A percentile compares a stretch with the other conserved stretches of the same genome.
These are phyloP conservation scores for Phataginus tetradactyla DNA, from an alignment of 2,797 vertebrate species.

Conservation along the genomic window DNA sequence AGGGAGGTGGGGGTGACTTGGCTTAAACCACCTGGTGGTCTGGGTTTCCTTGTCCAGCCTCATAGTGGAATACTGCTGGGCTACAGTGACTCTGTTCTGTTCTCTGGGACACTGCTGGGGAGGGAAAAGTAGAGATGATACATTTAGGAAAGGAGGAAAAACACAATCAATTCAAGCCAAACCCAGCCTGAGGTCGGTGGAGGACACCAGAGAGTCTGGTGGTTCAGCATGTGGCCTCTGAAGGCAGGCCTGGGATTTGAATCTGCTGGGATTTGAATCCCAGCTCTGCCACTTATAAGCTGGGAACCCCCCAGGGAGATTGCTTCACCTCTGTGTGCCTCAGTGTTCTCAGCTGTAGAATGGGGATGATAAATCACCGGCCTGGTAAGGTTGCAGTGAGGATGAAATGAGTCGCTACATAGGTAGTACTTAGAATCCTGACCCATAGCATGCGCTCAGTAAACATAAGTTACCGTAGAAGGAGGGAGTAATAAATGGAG, in stretches of 20 bases:
- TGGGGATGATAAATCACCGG: conserved; percentile 9
- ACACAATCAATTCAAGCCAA: rapidly evolving
- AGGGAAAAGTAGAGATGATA: neutral
- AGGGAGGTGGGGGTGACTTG: neutral
- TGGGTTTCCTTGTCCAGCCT: neutral
- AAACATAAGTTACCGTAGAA: neutral
- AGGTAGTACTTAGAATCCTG: neutral
- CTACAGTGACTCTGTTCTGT: neutral
- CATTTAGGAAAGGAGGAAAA: conserved; percentile 8
- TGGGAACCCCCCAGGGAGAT: neutral
- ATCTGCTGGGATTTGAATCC: neutral
- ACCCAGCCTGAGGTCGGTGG: neutral
- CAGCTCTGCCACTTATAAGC: neutral
- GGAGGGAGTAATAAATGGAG: neutral
- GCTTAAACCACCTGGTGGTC: neutral
- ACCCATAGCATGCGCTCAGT: neutral
- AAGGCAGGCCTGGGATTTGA: neutral
- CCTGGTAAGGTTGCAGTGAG: neutral
- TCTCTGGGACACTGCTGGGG: neutral
- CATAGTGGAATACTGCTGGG: neutral
- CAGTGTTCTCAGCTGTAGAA: conserved; percentile 27
- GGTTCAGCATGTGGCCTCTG: neutral
- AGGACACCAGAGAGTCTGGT: neutral
- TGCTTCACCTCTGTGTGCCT: neutral
- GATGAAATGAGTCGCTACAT: neutral